Base-by-base conservation (phyloP, 2,113 vertebrate genomes). In the Labeo catla region DNA sequence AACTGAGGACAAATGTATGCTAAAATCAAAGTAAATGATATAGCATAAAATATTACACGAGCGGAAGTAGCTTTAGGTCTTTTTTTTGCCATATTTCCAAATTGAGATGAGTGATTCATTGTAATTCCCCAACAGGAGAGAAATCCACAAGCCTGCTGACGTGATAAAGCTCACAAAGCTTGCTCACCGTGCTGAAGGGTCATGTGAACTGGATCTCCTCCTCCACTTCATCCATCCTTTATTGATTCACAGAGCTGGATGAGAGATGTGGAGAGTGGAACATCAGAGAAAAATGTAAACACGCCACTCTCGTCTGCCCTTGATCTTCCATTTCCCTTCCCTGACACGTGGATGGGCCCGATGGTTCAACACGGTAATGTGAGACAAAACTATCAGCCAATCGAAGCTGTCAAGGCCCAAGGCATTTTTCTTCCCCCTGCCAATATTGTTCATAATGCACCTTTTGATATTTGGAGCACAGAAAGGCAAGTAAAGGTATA, bases 211-310 rank as follows among this genome's bases (percentile, higher is more conserved):
- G 89, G 68, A 93, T 90, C 87, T 92, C 86, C 81, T 91, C 86
- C 49, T 73, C 90, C 91, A 92, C 89, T 90, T 93, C 88, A 92
- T 92, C 87, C 89, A 74, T 82, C 80, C 86, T 74, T 92, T 91
- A 91, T 90, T 92, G 91, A 94, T 89, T 91, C 88, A 89, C 82
- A 87, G 85, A 89, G 92, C 92, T 88, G 91, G 89, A 91, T 87
- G 92, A 87, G 84, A 93, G 87, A 90, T 87, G 92, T 91, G 91
- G 89, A 94, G 91, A 93, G 92, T 91, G 90, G 89, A 88, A 92
- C 93, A 92, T 93, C 91, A 92, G 54, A 85, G 47, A 92, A 92
- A 92, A 94, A 95, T 94, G 93, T 95, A 94, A 95, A 93, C 93
- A 93, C 76, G 80, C 87, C 61, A 72, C 23, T 4, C 73, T 72